These are phyloP conservation scores for Ibycter americanus DNA, from an alignment of 2,797 vertebrate genomes.

Conservation along the genomic window DNA sequence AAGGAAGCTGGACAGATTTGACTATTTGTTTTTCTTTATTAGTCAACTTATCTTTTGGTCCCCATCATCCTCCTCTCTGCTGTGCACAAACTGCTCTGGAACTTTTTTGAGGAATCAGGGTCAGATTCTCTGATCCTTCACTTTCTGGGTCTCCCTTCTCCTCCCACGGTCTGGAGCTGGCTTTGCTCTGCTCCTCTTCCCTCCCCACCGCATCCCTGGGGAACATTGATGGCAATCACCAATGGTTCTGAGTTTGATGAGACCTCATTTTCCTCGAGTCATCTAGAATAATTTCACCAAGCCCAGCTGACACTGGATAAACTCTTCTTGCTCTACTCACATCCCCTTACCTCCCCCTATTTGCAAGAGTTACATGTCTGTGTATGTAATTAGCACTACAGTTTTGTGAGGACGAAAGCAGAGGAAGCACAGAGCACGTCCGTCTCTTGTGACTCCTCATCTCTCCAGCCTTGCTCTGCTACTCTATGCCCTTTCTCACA, in stretches of 20 bases:
- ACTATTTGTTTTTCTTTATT: neutral
- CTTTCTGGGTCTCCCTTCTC: neutral
- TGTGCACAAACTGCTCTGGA: neutral
- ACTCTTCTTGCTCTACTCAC: neutral
- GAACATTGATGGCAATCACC: fast-evolving
- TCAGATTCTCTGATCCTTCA: neutral
- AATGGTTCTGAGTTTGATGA: neutral
- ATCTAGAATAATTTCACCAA: neutral
- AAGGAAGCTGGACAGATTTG: neutral
- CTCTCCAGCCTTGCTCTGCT: neutral
- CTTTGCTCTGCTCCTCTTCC: neutral
- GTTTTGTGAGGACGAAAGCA: neutral
- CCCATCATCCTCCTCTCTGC: neutral
- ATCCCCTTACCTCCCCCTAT: neutral
- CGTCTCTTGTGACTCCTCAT: neutral
- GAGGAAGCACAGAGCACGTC: neutral
- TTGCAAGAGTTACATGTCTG: neutral
- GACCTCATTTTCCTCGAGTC: neutral
- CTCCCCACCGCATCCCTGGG: neutral
- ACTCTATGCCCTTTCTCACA: neutral
- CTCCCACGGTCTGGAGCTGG: fast-evolving
- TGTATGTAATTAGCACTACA: neutral
- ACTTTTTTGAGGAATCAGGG: neutral
- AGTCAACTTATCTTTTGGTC: neutral
- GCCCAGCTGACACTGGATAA: neutral